Percentiles rank a stretch among this genome's conserved stretches.
Conservation (phyloP, 2,888 invertebrate species). For the Trissoscelio sp. region DNA sequence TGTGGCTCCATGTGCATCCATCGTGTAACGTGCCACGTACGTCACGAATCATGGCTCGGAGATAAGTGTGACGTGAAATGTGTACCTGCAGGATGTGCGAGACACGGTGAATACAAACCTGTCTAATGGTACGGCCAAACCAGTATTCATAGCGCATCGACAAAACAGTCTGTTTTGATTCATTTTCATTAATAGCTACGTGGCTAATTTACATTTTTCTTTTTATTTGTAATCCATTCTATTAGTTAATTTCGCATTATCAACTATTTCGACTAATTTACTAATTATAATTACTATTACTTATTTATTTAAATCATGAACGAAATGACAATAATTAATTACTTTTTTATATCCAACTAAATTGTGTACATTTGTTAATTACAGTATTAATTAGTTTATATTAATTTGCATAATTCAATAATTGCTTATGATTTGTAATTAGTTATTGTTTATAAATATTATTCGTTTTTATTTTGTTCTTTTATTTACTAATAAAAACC, state of each 20-base stretch:
- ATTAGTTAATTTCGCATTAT: background rate
- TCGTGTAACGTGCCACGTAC: conserved; percentile 55
- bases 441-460: no score
- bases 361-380: no score
- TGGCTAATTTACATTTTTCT: conserved; percentile 25
- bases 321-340: no score
- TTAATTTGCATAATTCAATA: no score
- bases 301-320: no score
- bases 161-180: conserved; percentile 47
- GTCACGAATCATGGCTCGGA: conserved; percentile 64
- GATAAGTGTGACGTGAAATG: conserved; percentile 68
- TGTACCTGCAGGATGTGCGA: conserved; percentile 59
- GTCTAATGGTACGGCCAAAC: conserved; percentile 56
- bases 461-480: no score
- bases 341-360: no score
- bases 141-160: conserved; percentile 61
- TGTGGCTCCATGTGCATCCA: conserved; percentile 46
- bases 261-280: no score
- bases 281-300: no score
- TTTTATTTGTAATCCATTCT: background rate
- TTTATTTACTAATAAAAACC: no score
- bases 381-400: no score
- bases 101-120: conserved; percentile 65
- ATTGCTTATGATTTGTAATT: no score
- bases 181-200: conserved; percentile 50